These are phyloP conservation scores for Hylomyscus alleni DNA, from an alignment of 2,797 vertebrate genomes.

Conservation along the genomic window DNA sequence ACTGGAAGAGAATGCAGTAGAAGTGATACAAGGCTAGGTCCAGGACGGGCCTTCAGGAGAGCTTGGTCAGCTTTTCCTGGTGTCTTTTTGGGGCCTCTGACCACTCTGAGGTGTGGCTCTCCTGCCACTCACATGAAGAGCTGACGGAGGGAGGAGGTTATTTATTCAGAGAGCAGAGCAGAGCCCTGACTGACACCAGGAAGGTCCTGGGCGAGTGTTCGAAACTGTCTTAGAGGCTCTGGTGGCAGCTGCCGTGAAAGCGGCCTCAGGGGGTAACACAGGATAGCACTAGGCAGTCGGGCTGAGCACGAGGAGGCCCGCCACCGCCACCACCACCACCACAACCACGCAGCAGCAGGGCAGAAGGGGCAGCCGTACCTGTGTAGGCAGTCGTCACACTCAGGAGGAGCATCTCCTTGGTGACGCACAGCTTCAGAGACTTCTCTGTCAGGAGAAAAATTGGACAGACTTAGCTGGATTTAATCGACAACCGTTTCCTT, in stretches of 20 bases:
- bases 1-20: background rate
- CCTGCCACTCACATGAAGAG: background rate
- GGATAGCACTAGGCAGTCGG: too few relatives aligned
- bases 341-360: background rate
- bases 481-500: background rate
- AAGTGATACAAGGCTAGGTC: background rate
- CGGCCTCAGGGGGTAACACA: background rate
- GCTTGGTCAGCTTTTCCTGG: background rate
- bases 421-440: constrained; percentile 93
- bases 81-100: background rate
- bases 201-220: background rate
- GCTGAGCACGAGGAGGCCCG: background rate
- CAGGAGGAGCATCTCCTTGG: constrained; percentile 97
- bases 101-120: background rate
- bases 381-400: constrained; percentile 95
- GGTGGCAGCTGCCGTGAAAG: background rate
- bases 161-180: background rate
- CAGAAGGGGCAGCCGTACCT: constrained; percentile 87
- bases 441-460: constrained; percentile 90
- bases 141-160: background rate
- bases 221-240: background rate
- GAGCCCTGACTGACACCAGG: background rate
- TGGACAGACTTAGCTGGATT: background rate
- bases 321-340: too few relatives aligned
- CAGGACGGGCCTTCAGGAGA: background rate